Conservation (phyloP, 2,797 vertebrate genomes). For the Molossus molossus region DNA sequence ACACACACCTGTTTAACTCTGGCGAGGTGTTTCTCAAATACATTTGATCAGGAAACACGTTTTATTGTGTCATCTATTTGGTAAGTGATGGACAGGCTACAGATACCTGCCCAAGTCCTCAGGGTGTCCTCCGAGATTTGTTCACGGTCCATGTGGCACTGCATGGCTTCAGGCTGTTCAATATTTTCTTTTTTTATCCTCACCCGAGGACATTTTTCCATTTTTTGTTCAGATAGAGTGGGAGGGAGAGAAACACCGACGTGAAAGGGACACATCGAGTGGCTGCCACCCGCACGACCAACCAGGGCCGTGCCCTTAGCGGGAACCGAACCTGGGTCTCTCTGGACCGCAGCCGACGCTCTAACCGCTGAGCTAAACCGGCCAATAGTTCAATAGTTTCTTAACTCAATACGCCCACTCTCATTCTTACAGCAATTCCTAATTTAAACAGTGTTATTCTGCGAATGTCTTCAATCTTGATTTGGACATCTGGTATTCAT, state of each 20-base stretch:
- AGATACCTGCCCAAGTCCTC: not conserved
- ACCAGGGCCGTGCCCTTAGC: too few species aligned
- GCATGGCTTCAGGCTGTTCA: not conserved
- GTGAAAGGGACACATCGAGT: too few species aligned
- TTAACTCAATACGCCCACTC: not conserved
- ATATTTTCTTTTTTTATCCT: not conserved
- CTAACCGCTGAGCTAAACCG: too few species aligned
- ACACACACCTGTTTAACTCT: not conserved
- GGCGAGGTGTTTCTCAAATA: conserved; percentile 18
- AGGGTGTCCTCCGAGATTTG: not conserved
- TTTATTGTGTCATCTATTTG: not conserved
- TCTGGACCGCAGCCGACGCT: too few species aligned
- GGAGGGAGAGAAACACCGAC: too few species aligned
- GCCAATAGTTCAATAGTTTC: not conserved
- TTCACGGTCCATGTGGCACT: not conserved
- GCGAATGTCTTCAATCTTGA: conserved; percentile 5
- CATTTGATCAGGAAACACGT: not conserved
- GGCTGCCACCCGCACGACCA: too few species aligned
- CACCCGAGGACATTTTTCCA: too few species aligned
- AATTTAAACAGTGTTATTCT: conserved; percentile 13
- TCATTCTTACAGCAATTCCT: conserved; percentile 26
- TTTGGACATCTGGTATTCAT: conserved; percentile 46
- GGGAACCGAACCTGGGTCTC: too few species aligned
- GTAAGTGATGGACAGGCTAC: not conserved
- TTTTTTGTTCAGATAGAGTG: too few species aligned